Conservation (phyloP, 2,888 invertebrate genomes). For the Zygaena filipendulae region DNA sequence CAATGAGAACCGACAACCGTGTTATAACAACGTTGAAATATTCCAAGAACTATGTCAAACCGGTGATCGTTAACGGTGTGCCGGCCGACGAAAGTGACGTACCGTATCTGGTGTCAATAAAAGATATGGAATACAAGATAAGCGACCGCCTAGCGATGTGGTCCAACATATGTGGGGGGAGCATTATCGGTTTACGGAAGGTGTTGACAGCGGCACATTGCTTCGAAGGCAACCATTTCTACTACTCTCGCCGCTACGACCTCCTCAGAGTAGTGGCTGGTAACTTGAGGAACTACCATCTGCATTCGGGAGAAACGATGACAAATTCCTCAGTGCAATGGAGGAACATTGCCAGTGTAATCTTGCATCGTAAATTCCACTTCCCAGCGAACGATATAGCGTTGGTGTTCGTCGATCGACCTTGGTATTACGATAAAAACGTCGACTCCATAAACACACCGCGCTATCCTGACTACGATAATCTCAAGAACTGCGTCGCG, state of each 20-base stretch:
- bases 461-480: slow-evolving; percentile 23
- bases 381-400: slow-evolving; percentile 37
- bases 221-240: slow-evolving; percentile 35
- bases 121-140: slow-evolving; percentile 21
- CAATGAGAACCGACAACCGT: slow-evolving; percentile 24
- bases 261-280: slow-evolving; percentile 34
- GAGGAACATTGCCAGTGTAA: slow-evolving; percentile 18
- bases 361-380: slow-evolving; percentile 20
- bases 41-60: slow-evolving; percentile 25
- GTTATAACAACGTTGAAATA: slow-evolving; percentile 37
- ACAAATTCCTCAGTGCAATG: slow-evolving; percentile 22
- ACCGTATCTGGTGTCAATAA: slow-evolving; percentile 42
- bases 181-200: slow-evolving; percentile 27
- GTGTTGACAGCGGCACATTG: slow-evolving; percentile 47
- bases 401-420: slow-evolving; percentile 20
- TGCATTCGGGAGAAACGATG: slow-evolving; percentile 23
- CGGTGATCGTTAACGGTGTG: slow-evolving; percentile 32
- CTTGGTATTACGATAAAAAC: slow-evolving; percentile 22
- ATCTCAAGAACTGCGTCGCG: slow-evolving; percentile 23
- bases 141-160: slow-evolving; percentile 19
- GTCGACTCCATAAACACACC: slow-evolving; percentile 23
- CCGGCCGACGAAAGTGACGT: slow-evolving; percentile 25
- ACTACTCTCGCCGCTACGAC: slow-evolving; percentile 20
- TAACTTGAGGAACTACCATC: slow-evolving; percentile 20
- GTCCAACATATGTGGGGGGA: slow-evolving; percentile 41